These are phyloP conservation scores for Pristionchus entomophagus DNA, from an alignment of 2,888 invertebrate genomes.

Conservation along the genomic window DNA sequence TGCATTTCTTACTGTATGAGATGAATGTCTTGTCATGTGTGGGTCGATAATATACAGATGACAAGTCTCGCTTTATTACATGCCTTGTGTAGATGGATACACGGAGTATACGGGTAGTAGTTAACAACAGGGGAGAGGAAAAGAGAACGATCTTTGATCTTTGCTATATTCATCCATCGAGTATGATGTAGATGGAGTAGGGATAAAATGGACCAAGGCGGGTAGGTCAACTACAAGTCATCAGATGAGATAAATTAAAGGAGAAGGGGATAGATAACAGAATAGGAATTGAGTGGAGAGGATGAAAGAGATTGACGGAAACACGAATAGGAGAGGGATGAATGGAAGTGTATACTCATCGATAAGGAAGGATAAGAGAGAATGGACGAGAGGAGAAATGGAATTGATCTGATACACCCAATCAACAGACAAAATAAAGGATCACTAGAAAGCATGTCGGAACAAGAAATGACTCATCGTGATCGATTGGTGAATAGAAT, in stretches of 20 bases:
- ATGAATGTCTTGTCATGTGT: not conserved
- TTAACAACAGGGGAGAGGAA: slow-evolving; percentile 26
- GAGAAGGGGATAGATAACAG: slow-evolving; percentile 7
- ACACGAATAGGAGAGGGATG: slow-evolving; percentile 9
- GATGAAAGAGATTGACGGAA: slow-evolving; percentile 11
- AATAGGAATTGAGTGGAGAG: slow-evolving; percentile 5
- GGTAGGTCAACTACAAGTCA: slow-evolving; percentile 9
- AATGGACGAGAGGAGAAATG: not conserved
- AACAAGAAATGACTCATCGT: not conserved
- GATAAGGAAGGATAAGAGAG: not conserved
- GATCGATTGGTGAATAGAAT: not conserved
- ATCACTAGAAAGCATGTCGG: not conserved
- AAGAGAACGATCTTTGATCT: slow-evolving; percentile 34
- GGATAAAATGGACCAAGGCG: not conserved
- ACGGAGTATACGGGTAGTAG: slow-evolving; percentile 33
- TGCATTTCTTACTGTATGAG: not conserved
- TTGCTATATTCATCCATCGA: slow-evolving; percentile 28
- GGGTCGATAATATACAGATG: not conserved
- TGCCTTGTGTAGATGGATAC: slow-evolving; percentile 28
- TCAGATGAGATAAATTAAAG: slow-evolving; percentile 24
- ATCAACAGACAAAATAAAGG: not conserved
- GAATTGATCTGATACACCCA: slow-evolving; percentile 33
- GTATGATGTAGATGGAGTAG: not conserved
- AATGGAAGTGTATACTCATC: not conserved
- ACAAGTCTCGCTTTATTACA: slow-evolving; percentile 31